phyloP scores from a whole-genome alignment of 1,140 invertebrate genomes.

The Lepidurus arcticus region DNA sequence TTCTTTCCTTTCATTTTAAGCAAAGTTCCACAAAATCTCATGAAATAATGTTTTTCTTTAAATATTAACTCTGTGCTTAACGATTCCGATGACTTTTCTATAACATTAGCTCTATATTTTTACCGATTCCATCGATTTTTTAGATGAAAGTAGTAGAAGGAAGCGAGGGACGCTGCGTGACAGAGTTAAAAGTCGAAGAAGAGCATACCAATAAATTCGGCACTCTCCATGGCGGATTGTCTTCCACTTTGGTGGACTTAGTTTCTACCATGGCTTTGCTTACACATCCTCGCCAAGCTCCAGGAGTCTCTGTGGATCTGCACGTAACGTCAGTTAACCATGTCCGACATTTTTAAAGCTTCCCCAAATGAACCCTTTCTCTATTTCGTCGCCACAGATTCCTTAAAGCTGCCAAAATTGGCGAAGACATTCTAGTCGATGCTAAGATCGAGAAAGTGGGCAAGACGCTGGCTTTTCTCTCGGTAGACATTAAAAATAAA shows the following conservation, averaged over 20 bases:
- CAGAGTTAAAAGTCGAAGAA: slow-evolving; percentile 66
- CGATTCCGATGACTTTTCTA: slow-evolving; percentile 45
- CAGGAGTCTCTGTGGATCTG: slow-evolving; percentile 68
- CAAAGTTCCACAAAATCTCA: not conserved
- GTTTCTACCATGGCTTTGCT: slow-evolving; percentile 74
- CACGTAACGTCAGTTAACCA: slow-evolving; percentile 56
- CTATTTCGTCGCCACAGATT: slow-evolving; percentile 53
- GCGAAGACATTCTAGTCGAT: slow-evolving; percentile 72
- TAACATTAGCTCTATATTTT: slow-evolving; percentile 49
- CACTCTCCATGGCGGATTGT: slow-evolving; percentile 76
- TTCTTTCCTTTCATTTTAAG: slow-evolving; percentile 28
- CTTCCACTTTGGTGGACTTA: slow-evolving; percentile 71
- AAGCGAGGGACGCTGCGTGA: slow-evolving; percentile 59
- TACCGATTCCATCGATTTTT: not conserved
- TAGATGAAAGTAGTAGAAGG: slow-evolving; percentile 64
- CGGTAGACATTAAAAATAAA: slow-evolving; percentile 69
- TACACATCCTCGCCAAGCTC: slow-evolving; percentile 48
- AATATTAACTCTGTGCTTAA: too few species aligned
- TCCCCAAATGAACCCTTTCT: not conserved
- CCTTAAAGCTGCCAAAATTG: slow-evolving; percentile 63
- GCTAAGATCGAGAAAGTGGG: slow-evolving; percentile 71
- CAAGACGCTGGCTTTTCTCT: slow-evolving; percentile 70
- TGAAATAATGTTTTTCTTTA: slow-evolving; percentile 2
- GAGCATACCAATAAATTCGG: slow-evolving; percentile 71
- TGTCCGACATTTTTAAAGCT: slow-evolving; percentile 23